Conservation (phyloP, 2,888 invertebrate genomes). For the Flabesymbios commensalis region DNA sequence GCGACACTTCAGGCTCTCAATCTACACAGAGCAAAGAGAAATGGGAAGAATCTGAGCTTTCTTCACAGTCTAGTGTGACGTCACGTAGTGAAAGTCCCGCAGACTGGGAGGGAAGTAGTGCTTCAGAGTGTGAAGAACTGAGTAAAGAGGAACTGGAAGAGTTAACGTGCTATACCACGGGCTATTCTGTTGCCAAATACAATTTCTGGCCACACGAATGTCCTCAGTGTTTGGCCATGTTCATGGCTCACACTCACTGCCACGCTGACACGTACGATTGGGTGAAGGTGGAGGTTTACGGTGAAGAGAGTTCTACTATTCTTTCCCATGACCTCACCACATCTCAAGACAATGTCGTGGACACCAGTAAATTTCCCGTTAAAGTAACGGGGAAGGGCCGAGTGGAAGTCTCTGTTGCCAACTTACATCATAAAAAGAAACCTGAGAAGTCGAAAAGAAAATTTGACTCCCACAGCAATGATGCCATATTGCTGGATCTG, state of each 20-base stretch:
- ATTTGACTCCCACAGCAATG: conserved; percentile 16
- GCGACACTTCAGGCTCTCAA: neutral
- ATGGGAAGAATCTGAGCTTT: neutral
- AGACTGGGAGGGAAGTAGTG: neutral
- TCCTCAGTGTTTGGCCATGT: conserved; percentile 47
- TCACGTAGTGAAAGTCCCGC: neutral
- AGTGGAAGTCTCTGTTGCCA: neutral
- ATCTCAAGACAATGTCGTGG: neutral
- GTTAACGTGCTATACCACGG: conserved; percentile 51
- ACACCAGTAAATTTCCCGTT: neutral
- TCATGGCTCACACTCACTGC: conserved; percentile 20
- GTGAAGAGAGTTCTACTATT: too few relatives aligned
- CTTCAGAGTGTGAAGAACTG: conserved; percentile 13
- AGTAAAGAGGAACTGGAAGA: conserved; percentile 46
- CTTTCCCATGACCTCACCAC: neutral
- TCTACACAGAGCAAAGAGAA: neutral
- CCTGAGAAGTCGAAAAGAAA: too few relatives aligned
- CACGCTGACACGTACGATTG: conserved; percentile 12
- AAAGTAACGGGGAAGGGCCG: conserved; percentile 1
- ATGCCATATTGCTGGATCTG: conserved; percentile 49
- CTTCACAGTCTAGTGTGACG: too few relatives aligned
- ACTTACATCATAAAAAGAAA: too few relatives aligned
- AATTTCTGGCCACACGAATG: conserved; percentile 51
- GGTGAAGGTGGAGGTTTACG: conserved; percentile 14
- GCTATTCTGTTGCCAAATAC: conserved; percentile 51